These are phyloP conservation scores for Eubasilissa regina DNA, from an alignment of 1,140 invertebrate genomes.

Conservation along the genomic window DNA sequence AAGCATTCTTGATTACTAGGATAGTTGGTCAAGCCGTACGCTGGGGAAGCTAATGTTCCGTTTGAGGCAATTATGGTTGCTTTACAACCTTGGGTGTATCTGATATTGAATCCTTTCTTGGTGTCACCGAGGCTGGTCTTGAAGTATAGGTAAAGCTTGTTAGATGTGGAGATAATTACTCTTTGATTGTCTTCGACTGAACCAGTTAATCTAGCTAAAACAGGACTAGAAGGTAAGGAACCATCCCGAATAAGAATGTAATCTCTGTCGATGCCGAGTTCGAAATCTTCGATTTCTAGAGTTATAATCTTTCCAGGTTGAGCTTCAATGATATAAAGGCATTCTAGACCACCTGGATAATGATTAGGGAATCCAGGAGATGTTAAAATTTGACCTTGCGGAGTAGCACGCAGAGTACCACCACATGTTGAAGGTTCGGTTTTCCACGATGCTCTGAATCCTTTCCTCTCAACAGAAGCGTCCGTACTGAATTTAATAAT, in stretches of 20 bases:
- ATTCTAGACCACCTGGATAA: constrained; percentile 95
- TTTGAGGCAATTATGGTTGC: constrained; percentile 86
- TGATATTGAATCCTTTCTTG: constrained; percentile 91
- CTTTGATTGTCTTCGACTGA: constrained; percentile 83
- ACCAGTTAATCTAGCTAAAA: constrained; percentile 88
- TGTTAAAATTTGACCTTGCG: constrained; percentile 86
- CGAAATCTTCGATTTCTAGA: constrained; percentile 91
- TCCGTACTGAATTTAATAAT: constrained; percentile 97
- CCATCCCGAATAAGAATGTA: constrained; percentile 93
- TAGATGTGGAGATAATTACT: constrained; percentile 92
- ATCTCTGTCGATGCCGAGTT: constrained; percentile 88
- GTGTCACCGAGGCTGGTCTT: constrained; percentile 92
- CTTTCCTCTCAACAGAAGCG: constrained; percentile 93
- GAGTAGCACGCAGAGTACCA: constrained; percentile 85
- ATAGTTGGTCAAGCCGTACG: constrained; percentile 87
- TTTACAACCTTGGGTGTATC: constrained; percentile 90
- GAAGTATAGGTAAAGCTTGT: constrained; percentile 92
- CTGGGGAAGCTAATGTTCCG: constrained; percentile 90
- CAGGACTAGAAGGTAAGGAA: constrained; percentile 85
- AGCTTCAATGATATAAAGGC: constrained; percentile 92
- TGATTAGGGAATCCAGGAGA: constrained; percentile 93
- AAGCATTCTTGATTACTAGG: constrained; percentile 94
- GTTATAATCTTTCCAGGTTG: constrained; percentile 91
- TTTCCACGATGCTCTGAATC: constrained; percentile 94
- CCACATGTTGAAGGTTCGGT: constrained; percentile 93